Conservation (phyloP, 2,113 vertebrate genomes). For the Callocephalon fimbriatum region DNA sequence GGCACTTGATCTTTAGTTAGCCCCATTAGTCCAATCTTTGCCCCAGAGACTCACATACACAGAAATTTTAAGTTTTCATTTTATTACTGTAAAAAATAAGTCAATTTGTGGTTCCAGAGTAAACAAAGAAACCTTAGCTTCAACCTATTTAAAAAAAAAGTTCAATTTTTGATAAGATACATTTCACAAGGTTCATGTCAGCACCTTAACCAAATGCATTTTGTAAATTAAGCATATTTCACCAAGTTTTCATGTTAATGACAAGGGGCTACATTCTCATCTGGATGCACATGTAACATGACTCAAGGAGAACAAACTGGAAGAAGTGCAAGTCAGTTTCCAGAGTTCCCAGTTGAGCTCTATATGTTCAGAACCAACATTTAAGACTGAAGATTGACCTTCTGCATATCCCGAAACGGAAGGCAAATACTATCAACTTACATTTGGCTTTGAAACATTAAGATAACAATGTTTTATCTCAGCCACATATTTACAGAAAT, state of each 20-base stretch:
- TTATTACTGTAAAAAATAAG: conserved; percentile 59
- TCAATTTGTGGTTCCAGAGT: conserved; percentile 40
- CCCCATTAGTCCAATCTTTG: not conserved
- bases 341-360: not conserved
- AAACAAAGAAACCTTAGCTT: conserved; percentile 59
- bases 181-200: conserved; percentile 28
- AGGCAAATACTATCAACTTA: conserved; percentile 61
- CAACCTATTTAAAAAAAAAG: conserved; percentile 46
- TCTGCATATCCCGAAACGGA: conserved; percentile 48
- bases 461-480: conserved; percentile 74
- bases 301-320: not conserved
- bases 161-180: not conserved
- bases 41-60: conserved; percentile 32
- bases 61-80: conserved; percentile 3
- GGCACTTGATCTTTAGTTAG: conserved; percentile 24
- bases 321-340: conserved; percentile 14
- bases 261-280: conserved; percentile 21
- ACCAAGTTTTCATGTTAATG: not conserved
- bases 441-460: conserved; percentile 75
- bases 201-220: conserved; percentile 42
- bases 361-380: conserved; percentile 3
- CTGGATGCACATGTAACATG: not conserved
- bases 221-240: not conserved
- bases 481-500: conserved; percentile 66
- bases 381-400: conserved; percentile 52